phyloP scores from a whole-genome alignment of 2,797 vertebrate genomes.

The Enteromius radiatus region DNA sequence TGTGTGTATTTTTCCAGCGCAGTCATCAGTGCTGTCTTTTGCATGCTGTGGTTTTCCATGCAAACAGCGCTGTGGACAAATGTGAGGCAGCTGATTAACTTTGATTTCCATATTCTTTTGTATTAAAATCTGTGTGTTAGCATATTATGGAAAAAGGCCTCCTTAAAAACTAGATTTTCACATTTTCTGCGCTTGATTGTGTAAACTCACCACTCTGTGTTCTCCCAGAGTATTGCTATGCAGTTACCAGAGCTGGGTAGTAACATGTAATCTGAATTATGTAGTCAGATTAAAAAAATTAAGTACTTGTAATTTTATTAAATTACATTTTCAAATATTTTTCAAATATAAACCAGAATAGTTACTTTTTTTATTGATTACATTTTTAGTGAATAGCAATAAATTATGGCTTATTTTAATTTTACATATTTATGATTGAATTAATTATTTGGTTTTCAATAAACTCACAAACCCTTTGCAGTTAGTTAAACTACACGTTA shows the following conservation, averaged over 20 bases:
- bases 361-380: not conserved
- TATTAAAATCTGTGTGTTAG: conserved; percentile 8
- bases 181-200: not conserved
- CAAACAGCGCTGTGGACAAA: conserved; percentile 10
- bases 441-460: not conserved
- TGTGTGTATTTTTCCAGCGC: conserved; percentile 7
- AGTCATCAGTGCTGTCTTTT: conserved; percentile 31
- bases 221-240: not conserved
- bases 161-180: not conserved
- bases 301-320: too few relatives aligned
- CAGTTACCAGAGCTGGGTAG: not conserved
- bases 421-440: not conserved
- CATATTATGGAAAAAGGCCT: not conserved
- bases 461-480: not conserved
- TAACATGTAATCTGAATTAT: not conserved
- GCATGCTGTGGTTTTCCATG: conserved; percentile 37
- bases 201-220: not conserved
- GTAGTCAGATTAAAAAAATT: too few relatives aligned
- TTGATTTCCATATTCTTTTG: conserved; percentile 23
- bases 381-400: not conserved
- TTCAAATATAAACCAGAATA: not conserved
- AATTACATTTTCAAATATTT: not conserved
- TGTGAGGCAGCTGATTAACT: not conserved
- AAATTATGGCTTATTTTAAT: not conserved
- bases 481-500: not conserved